Conservation (phyloP, 2,797 vertebrate genomes). For the Poecilia wingei region DNA sequence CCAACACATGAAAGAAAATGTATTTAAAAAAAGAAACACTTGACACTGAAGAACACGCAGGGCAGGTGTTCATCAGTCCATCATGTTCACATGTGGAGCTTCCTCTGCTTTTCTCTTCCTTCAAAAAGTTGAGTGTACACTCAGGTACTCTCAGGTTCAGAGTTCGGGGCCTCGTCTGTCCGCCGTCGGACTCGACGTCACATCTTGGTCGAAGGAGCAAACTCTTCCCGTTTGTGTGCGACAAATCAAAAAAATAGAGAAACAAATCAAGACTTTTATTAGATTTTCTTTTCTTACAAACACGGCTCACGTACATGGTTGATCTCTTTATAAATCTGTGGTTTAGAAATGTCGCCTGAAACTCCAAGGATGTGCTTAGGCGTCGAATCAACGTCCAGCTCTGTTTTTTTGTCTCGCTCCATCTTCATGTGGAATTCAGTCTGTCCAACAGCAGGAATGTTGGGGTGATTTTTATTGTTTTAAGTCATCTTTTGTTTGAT, state of each 20-base stretch:
- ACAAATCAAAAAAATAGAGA: slow-evolving; percentile 84
- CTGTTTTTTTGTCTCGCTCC: slow-evolving; percentile 70
- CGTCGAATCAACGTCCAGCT: slow-evolving; percentile 36
- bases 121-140: not conserved
- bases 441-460: slow-evolving; percentile 91
- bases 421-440: slow-evolving; percentile 80
- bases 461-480: slow-evolving; percentile 69
- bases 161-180: not conserved
- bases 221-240: slow-evolving; percentile 65
- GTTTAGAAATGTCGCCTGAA: slow-evolving; percentile 92
- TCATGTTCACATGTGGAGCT: not conserved
- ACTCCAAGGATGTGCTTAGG: slow-evolving; percentile 97
- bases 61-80: not conserved
- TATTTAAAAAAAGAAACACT: not conserved
- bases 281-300: slow-evolving; percentile 84
- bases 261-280: slow-evolving; percentile 58
- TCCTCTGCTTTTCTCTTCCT: not conserved
- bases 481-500: slow-evolving; percentile 15
- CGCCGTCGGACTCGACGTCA: slow-evolving; percentile 80
- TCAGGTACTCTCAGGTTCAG: not conserved
- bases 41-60: not conserved
- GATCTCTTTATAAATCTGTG: slow-evolving; percentile 86
- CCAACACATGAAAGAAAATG: not conserved
- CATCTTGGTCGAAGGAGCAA: slow-evolving; percentile 80
- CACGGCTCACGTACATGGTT: slow-evolving; percentile 95